Conservation (phyloP, 2,797 vertebrate species). For the Poecilia gillii region DNA sequence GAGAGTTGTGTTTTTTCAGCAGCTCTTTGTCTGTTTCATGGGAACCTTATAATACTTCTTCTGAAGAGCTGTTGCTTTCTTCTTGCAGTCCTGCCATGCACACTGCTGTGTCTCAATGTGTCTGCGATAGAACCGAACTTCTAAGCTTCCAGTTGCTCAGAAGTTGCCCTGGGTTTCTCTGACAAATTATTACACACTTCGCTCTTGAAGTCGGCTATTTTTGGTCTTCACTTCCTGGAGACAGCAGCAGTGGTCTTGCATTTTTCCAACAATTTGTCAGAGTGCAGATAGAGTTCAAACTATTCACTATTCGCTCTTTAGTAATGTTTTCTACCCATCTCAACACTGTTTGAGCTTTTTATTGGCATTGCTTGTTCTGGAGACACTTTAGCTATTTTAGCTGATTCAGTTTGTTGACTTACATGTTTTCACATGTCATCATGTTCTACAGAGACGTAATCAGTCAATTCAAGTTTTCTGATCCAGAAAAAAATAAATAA, state of each 20-base stretch:
- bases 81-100: slow-evolving; percentile 4
- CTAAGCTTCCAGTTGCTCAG: slow-evolving; percentile 5
- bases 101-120: background rate
- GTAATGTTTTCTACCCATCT: background rate
- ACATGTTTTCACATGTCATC: background rate
- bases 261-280: background rate
- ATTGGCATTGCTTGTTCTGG: background rate
- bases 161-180: background rate
- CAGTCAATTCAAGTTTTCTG: background rate
- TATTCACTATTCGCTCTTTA: background rate
- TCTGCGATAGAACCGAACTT: background rate
- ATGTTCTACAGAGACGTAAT: background rate
- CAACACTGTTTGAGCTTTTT: background rate
- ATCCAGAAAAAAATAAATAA: background rate
- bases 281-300: background rate
- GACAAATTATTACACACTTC: background rate
- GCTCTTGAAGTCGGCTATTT: background rate
- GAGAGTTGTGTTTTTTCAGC: background rate
- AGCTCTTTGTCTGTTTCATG: background rate
- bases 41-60: background rate
- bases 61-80: background rate
- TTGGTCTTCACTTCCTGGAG: background rate
- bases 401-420: background rate
- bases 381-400: background rate
- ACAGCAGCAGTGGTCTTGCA: background rate